Conservation (phyloP, 2,888 invertebrate species). For the Ethmia dodecea region DNA sequence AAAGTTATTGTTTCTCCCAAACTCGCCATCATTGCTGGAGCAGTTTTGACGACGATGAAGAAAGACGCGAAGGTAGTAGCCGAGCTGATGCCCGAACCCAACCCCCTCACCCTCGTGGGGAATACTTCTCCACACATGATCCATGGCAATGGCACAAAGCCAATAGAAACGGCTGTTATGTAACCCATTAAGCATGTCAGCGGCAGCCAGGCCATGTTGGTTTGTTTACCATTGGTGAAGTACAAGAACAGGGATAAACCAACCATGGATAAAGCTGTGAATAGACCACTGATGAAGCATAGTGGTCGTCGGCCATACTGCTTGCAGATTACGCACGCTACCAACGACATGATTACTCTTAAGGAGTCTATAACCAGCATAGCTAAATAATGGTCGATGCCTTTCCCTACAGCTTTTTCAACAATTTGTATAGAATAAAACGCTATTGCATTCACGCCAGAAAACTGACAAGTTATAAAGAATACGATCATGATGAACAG, state of each 20-base stretch:
- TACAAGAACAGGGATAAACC: slow-evolving; percentile 70
- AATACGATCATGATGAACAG: slow-evolving; percentile 79
- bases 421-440: slow-evolving; percentile 85
- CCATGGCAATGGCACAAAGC: slow-evolving; percentile 83
- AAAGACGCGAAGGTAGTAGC: slow-evolving; percentile 81
- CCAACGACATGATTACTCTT: slow-evolving; percentile 78
- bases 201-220: slow-evolving; percentile 67
- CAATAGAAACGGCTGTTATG: slow-evolving; percentile 78
- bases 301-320: slow-evolving; percentile 79
- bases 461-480: slow-evolving; percentile 82
- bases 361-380: slow-evolving; percentile 81
- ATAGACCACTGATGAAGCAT: slow-evolving; percentile 80
- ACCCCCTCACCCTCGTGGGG: slow-evolving; percentile 77
- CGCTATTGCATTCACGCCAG: slow-evolving; percentile 84
- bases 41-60: slow-evolving; percentile 82
- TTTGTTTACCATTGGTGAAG: slow-evolving; percentile 38
- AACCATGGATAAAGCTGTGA: slow-evolving; percentile 79
- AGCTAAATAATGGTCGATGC: slow-evolving; percentile 80
- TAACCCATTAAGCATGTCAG: slow-evolving; percentile 74
- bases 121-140: slow-evolving; percentile 86
- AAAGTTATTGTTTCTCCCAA: slow-evolving; percentile 81
- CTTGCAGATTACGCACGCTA: slow-evolving; percentile 80
- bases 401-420: slow-evolving; percentile 73
- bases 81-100: slow-evolving; percentile 82
- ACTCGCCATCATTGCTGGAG: slow-evolving; percentile 76